Base-by-base conservation (phyloP, 2,888 invertebrate species). In the Rhaphigaster nebulosa region DNA sequence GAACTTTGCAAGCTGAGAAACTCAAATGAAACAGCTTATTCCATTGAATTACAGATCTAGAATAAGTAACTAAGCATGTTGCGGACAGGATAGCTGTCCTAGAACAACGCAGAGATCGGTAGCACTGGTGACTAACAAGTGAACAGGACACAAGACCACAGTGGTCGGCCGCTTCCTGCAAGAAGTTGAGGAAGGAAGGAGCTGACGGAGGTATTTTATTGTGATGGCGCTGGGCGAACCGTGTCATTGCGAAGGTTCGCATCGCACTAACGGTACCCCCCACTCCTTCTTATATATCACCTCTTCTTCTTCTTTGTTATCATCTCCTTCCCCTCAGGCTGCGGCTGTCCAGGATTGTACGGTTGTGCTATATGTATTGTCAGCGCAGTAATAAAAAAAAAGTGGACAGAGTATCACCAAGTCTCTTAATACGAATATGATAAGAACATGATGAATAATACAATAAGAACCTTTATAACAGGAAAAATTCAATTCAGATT, bases 231-330 rank as follows among this genome's bases (percentile, higher is more conserved):
- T 50, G 84, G 45, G 5, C 1, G 84, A 45, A 84, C 13, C 84
- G 84, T 84, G 84, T 84, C 84, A 84, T 84, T 84, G 84, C 84
- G 84, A 84, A 84, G 84, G 84, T 84, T 84, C 84, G 84, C 84
- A 84, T 84, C 84, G 45, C 84, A 84, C 45, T 84, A 84, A 84
- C 84, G 84, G 84, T 84, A 84, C 84, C 45, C 84, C 84, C 84
- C 84, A 84, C 84, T 84, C 84, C 45, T 45, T 45, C 45, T 45
- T 45, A 45, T 84, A 26, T 45, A 45, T 84, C 45, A 45, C 84
- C 84, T 41, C 84, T 80, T 80, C 80, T 84, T 76, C 76, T 76
- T 45, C 84, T 84, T 84, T 84, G 84, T 84, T 84, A 84, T 84
- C 84, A 45, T n/a, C 84, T 84, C n/a, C n/a, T 50, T 41, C 80